These are phyloP conservation scores for Ariolimax columbianus DNA, from an alignment of 2,888 invertebrate genomes.

Conservation along the genomic window DNA sequence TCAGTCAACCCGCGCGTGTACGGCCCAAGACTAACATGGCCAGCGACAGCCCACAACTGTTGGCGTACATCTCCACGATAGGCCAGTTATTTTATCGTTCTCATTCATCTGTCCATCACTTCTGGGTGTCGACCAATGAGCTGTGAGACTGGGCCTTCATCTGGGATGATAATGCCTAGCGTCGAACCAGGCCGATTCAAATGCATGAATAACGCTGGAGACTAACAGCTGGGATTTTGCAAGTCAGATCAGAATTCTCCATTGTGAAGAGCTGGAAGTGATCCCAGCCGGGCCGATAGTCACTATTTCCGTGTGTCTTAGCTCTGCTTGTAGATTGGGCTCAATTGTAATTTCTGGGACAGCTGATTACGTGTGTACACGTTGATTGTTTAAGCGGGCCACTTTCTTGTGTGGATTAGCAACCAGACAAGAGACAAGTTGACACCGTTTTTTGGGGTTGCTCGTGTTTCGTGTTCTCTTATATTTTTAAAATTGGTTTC, in stretches of 20 bases:
- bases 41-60: neutral
- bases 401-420: constrained; percentile 27
- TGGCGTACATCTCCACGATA: constrained; percentile 7
- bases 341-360: constrained; percentile 32
- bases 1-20: too few species aligned
- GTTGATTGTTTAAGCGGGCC: constrained; percentile 20
- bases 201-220: constrained; percentile 83
- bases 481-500: neutral
- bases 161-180: constrained; percentile 67
- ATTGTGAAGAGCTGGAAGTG: constrained; percentile 48
- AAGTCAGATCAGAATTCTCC: constrained; percentile 60
- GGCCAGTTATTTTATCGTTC: constrained; percentile 62
- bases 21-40: neutral
- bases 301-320: constrained; percentile 47
- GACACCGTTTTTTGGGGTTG: neutral
- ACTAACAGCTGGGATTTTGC: constrained; percentile 67
- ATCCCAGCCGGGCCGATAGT: constrained; percentile 15
- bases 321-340: constrained; percentile 46
- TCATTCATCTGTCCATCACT: constrained; percentile 72
- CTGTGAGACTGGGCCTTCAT: constrained; percentile 53
- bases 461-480: neutral
- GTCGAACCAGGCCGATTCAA: constrained; percentile 63
- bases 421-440: neutral
- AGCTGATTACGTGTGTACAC: constrained; percentile 17
- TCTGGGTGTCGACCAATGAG: constrained; percentile 64